A percentile compares a stretch with the other conserved stretches of the same genome.
Conservation (phyloP, 2,113 vertebrate species). For the Pluvianellus socialis region DNA sequence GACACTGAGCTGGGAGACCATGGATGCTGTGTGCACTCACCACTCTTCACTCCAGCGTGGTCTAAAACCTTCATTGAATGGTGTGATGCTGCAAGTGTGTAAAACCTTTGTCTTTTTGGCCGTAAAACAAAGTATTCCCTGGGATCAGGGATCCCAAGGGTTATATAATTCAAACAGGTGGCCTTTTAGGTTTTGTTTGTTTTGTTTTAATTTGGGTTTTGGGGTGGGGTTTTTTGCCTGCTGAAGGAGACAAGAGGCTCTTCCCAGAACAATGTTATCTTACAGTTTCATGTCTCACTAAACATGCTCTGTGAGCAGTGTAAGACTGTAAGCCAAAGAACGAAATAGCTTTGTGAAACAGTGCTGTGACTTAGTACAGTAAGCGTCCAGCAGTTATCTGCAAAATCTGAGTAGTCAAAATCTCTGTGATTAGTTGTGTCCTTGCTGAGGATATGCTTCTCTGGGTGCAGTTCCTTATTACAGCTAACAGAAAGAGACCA, state of each 20-base stretch:
- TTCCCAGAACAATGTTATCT: not conserved
- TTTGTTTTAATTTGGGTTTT: not conserved
- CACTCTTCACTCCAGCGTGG: not conserved
- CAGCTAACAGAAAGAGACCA: not conserved
- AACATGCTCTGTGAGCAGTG: not conserved
- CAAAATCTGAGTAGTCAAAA: not conserved
- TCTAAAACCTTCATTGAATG: not conserved
- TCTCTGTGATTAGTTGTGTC: not conserved
- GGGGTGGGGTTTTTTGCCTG: not conserved
- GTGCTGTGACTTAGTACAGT: not conserved
- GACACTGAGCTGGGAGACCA: not conserved
- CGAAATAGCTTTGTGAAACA: not conserved
- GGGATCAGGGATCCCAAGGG: not conserved
- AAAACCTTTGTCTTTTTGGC: not conserved
- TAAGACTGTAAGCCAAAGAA: not conserved
- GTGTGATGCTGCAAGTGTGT: not conserved
- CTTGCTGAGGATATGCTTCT: not conserved
- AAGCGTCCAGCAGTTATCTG: not conserved
- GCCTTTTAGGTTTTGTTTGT: not conserved
- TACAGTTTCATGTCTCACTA: not conserved
- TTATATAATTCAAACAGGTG: not conserved
- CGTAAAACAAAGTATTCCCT: not conserved
- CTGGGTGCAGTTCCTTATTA: not conserved
- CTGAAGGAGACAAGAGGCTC: not conserved
- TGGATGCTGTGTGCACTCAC: not conserved